These are phyloP conservation scores for Chaetura pelagica DNA, from an alignment of 2,113 vertebrate genomes.

Conservation along the genomic window DNA sequence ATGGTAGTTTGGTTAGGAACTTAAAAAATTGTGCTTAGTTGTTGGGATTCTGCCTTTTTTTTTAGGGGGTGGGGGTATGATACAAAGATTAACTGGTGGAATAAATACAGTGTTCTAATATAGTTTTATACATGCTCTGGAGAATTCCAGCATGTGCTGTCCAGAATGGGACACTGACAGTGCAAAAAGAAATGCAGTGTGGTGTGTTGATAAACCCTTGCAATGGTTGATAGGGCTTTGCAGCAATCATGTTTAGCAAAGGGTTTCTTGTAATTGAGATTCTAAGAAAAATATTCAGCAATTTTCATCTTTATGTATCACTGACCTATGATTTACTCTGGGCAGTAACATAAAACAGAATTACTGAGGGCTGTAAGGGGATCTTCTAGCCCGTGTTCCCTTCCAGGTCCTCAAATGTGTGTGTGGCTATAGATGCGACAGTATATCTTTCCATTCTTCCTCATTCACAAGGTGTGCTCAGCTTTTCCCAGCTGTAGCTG, in stretches of 20 bases:
- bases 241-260: conserved; percentile 47
- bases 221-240: conserved; percentile 36
- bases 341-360: conserved; percentile 11
- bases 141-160: not conserved
- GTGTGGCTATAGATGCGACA: accelerated
- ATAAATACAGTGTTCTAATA: not conserved
- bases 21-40: not conserved
- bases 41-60: not conserved
- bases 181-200: conserved; percentile 47
- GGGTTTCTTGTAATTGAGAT: conserved; percentile 54
- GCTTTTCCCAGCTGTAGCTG: not conserved
- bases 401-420: not conserved
- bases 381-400: not conserved
- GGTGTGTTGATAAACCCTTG: conserved; percentile 50
- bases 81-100: not conserved
- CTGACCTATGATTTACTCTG: conserved; percentile 12
- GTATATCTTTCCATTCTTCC: not conserved
- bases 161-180: not conserved
- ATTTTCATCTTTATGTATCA: conserved; percentile 13
- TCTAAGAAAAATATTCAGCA: conserved; percentile 46
- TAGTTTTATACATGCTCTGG: not conserved
- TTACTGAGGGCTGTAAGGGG: not conserved
- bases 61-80: not conserved
- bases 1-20: not conserved
- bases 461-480: not conserved